A percentile compares a stretch with the other conserved stretches of the same genome.
phyloP scores from a whole-genome alignment of 1,140 invertebrate species.

The Caenorhabditis inopinata region DNA sequence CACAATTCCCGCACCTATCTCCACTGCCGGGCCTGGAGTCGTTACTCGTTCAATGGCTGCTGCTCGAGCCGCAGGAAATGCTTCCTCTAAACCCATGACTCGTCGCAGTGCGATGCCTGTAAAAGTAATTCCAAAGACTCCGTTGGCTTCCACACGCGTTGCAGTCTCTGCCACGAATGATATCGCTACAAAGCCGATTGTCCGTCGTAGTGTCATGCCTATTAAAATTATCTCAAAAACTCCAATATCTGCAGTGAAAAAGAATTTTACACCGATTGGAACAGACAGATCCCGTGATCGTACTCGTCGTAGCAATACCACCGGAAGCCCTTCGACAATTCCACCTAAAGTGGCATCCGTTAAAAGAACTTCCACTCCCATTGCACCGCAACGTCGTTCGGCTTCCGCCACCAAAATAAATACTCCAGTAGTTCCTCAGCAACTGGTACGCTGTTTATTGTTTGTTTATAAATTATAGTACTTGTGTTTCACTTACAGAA shows the following conservation, averaged over 20 bases:
- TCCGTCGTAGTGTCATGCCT: conserved; percentile 8
- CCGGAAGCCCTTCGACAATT: not conserved
- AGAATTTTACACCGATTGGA: not conserved
- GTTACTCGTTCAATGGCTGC: not conserved
- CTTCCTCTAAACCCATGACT: not conserved
- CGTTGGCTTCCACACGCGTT: not conserved
- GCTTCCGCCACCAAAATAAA: not conserved
- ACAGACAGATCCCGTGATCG: conserved; percentile 7
- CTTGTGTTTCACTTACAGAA: not conserved
- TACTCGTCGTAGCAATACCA: conserved; percentile 7
- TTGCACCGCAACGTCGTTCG: not conserved
- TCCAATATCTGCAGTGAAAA: not conserved
- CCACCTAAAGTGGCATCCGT: not conserved
- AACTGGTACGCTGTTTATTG: too few species aligned
- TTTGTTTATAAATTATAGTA: too few species aligned
- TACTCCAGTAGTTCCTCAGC: not conserved
- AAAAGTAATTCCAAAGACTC: too few species aligned
- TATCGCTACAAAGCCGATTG: not conserved
- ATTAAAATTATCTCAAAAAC: not conserved
- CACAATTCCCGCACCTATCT: not conserved
- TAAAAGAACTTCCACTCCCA: not conserved
- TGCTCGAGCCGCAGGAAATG: not conserved
- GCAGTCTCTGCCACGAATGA: too few species aligned
- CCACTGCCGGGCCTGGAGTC: not conserved
- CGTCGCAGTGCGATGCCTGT: not conserved